Conservation (phyloP, 2,888 invertebrate genomes). For the Pachymerium ferrugineum region DNA sequence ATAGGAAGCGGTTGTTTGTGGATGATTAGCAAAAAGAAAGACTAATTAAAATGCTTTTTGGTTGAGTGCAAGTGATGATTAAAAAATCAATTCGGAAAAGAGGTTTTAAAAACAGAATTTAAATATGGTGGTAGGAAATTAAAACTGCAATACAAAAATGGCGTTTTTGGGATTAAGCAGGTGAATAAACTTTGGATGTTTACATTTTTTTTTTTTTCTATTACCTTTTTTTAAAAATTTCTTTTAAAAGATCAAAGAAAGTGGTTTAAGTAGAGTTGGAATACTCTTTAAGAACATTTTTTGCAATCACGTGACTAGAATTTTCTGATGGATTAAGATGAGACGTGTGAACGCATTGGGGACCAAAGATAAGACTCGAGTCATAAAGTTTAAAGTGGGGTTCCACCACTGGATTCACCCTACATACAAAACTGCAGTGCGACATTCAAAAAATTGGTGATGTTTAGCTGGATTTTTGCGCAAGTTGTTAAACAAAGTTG, state of each 20-base stretch:
- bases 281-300: neutral
- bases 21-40: neutral
- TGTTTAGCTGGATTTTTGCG: too few relatives aligned
- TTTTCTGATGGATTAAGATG: slow-evolving; percentile 10
- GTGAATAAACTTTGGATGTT: neutral
- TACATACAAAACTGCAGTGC: slow-evolving; percentile 2
- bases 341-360: neutral
- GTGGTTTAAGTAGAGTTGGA: neutral
- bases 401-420: neutral
- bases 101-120: neutral
- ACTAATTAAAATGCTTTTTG: slow-evolving; percentile 17
- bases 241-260: neutral
- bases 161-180: neutral
- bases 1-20: neutral
- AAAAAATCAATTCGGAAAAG: neutral
- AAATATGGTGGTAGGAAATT: slow-evolving; percentile 8
- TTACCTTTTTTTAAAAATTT: too few relatives aligned
- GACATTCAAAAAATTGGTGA: too few relatives aligned
- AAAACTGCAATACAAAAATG: too few relatives aligned
- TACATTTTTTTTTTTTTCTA: neutral
- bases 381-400: slow-evolving; percentile 23
- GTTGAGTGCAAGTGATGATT: neutral
- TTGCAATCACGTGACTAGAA: neutral
- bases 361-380: neutral
- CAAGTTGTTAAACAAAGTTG: too few relatives aligned